Evolutionary conservation across 2,797 vertebrate species (phyloP).

Genomic region (Thunnus albacares): DNA sequence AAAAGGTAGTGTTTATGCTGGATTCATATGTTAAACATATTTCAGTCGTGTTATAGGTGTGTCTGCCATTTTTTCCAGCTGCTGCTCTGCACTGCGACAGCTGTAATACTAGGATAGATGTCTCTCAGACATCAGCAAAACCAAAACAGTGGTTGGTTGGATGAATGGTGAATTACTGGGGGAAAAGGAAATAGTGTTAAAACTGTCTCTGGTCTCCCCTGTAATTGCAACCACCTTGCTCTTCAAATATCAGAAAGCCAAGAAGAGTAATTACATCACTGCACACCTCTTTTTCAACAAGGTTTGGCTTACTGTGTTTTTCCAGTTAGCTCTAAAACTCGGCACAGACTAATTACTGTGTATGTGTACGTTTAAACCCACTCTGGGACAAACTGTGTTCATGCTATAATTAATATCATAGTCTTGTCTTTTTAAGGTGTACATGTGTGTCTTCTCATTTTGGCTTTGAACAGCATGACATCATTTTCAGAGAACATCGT

Average conservation of each 20-base stretch:
- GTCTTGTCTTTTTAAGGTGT: slow-evolving; percentile 3
- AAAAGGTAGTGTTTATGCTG: not conserved
- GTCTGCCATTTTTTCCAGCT: slow-evolving; percentile 34
- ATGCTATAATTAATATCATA: not conserved
- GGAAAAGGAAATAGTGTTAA: slow-evolving; percentile 12
- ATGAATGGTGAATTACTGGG: slow-evolving; percentile 26
- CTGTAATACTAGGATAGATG: not conserved
- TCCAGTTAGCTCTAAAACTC: not conserved
- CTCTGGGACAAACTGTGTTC: not conserved
- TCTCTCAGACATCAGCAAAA: not conserved
- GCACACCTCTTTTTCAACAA: slow-evolving; percentile 8
- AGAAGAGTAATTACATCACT: slow-evolving; percentile 1
- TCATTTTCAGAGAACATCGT: not conserved
- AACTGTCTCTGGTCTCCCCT: slow-evolving; percentile 1
- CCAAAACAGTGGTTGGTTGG: slow-evolving; percentile 40
- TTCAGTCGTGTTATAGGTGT: not conserved
- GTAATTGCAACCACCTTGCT: slow-evolving; percentile 30
- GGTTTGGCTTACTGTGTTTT: slow-evolving; percentile 15
- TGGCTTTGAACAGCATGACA: not conserved
- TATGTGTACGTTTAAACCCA: not conserved
- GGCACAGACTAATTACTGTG: not conserved
- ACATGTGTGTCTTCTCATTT: slow-evolving; percentile 11
- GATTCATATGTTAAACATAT: not conserved
- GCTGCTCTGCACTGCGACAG: not conserved
- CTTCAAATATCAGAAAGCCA: not conserved